A percentile compares a stretch with the other conserved stretches of the same genome.
Evolutionary conservation across 2,113 vertebrate species (phyloP).

Genomic region (Psephotus haematonotus): DNA sequence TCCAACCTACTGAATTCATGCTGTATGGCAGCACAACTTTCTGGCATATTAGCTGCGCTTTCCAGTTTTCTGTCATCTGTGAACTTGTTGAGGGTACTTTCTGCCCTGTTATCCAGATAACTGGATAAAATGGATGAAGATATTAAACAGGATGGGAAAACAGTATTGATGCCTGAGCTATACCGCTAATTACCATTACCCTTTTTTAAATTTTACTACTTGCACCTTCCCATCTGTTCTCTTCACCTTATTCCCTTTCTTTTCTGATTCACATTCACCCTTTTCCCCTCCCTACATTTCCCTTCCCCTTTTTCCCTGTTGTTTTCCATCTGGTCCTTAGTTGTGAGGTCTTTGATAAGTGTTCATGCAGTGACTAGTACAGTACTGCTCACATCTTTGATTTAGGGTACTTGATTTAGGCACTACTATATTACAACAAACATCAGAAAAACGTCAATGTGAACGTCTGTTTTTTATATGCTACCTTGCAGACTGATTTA

Average conservation of each 20-base stretch:
- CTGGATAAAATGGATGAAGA: neutral
- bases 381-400: neutral
- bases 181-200: neutral
- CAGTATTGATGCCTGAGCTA: neutral
- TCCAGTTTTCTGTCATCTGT: neutral
- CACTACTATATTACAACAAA: neutral
- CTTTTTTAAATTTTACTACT: neutral
- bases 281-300: neutral
- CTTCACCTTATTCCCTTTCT: neutral
- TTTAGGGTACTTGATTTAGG: neutral
- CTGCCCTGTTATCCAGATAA: neutral
- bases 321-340: neutral
- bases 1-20: neutral
- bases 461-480: neutral
- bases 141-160: rapidly evolving
- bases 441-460: neutral
- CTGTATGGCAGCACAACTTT: neutral
- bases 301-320: neutral
- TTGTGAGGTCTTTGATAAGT: neutral
- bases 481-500: neutral
- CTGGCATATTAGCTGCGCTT: neutral
- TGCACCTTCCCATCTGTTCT: neutral
- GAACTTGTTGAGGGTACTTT: neutral
- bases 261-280: neutral
- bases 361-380: neutral